Evolutionary conservation across 1,140 invertebrate species (phyloP).

Genomic region (Drosophila busckii): DNA sequence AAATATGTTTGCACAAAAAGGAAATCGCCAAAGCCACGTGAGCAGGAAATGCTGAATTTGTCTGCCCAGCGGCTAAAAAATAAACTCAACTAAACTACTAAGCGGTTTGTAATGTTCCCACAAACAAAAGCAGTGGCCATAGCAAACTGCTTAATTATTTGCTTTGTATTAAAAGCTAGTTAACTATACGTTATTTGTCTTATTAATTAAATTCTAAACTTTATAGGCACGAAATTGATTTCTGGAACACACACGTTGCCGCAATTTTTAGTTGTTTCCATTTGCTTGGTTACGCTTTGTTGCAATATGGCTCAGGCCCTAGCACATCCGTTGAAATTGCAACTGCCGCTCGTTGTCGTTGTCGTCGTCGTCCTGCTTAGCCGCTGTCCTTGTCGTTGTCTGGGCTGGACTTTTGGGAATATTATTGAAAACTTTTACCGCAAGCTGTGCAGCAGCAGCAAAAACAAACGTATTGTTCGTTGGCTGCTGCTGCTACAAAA

Average conservation of each 20-base stretch:
- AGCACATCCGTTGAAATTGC: no score
- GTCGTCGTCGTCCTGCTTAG: constrained; percentile 5
- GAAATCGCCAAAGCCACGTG: constrained; percentile 73
- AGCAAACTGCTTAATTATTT: no score
- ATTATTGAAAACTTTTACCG: constrained; percentile 74
- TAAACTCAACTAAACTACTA: constrained; percentile 26
- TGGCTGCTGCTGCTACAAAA: constrained; percentile 17
- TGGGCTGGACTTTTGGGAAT: constrained; percentile 72
- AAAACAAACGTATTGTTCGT: constrained; percentile 68
- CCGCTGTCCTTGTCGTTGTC: constrained; percentile 31
- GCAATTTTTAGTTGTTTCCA: neutral
- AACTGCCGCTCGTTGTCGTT: constrained; percentile 16
- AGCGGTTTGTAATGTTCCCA: no score
- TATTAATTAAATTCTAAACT: no score
- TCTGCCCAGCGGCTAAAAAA: constrained; percentile 58
- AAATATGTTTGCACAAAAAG: constrained; percentile 76
- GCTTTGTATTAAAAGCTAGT: no score
- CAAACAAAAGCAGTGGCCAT: no score
- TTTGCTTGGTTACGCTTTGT: constrained; percentile 30
- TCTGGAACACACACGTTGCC: constrained; percentile 16
- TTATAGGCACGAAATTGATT: neutral
- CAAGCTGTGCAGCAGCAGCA: constrained; percentile 60
- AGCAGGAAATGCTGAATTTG: constrained; percentile 71
- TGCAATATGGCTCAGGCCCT: constrained; percentile 71
- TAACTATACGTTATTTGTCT: no score